Evolutionary conservation across 2,797 vertebrate species (phyloP), one percentile per base, ranked within the genome.

Genomic region (Echeneis naucrates): DNA sequence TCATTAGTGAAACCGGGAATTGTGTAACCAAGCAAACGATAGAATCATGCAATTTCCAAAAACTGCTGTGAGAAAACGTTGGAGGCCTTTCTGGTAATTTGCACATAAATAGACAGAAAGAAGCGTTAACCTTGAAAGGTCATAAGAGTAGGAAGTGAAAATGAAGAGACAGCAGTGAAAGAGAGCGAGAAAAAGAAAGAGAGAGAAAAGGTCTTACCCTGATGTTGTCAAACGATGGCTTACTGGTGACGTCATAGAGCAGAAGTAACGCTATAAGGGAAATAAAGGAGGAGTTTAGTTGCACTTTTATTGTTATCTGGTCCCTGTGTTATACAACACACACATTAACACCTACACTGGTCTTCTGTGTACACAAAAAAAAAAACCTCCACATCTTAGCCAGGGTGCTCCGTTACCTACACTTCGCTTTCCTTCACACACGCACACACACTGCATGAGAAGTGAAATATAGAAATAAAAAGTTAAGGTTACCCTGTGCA

Each of bases 241-340:
- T 97, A 93, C 92, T 98, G 92, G 97, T 99, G 94, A 98, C 97
- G 76, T 99, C 98, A 0, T 99, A 99, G 24, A 99, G 92, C 88
- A 99, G 95, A 13, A 99, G 97, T 47, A 99, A 90, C n/a, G 98
- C 98, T 99, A 93, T 32, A 76, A 84, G 57, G 24, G 24, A 71
- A 77, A 82, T 45, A 87, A 32, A 72, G 32, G 27, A 48, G 11
- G 19, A 40, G 27, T 50, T 72, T 40, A 27, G 26, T 63, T 32
- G 26, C 5, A 70, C n/a, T 17, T 67, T 70, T 35, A 56, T 68
- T 75, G 47, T 62, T 54, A 19, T 58, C 32, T 32, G 35, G 56
- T 72, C 57, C 37, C 5, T 19, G 10, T 47, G 24, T 78, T 78
- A 68, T 45, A 54, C 66, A 81, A 77, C 66, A 68, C 59, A 77